These are phyloP conservation scores for Garrulus glandarius DNA, from an alignment of 2,797 vertebrate genomes.

Conservation along the genomic window DNA sequence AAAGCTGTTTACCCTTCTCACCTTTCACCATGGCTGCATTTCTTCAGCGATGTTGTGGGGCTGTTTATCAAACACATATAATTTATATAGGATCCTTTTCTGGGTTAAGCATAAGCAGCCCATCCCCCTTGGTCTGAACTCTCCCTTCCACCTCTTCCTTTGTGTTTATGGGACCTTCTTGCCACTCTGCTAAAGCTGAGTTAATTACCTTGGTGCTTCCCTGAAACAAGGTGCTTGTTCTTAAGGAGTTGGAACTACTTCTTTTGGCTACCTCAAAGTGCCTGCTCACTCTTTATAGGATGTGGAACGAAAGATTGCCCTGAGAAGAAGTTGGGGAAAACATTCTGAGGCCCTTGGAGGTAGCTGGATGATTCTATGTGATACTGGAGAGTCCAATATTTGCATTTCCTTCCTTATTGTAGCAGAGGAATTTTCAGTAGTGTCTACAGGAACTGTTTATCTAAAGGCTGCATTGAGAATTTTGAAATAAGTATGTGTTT, in stretches of 20 bases:
- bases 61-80: not conserved
- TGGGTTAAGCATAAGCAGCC: not conserved
- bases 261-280: not conserved
- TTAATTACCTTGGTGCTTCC: not conserved
- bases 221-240: not conserved
- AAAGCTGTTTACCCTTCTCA: not conserved
- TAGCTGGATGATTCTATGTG: not conserved
- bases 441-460: not conserved
- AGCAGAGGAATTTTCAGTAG: conserved; percentile 9
- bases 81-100: not conserved
- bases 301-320: not conserved
- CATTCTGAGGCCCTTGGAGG: not conserved
- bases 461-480: not conserved
- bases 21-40: not conserved
- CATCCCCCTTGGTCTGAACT: rapidly evolving
- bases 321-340: not conserved
- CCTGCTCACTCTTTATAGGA: not conserved
- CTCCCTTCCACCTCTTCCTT: not conserved
- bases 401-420: not conserved
- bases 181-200: not conserved
- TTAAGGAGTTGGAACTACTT: not conserved
- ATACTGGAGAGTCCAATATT: not conserved
- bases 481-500: conserved; percentile 14
- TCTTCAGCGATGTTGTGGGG: not conserved
- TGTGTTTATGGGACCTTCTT: not conserved